Percentiles rank a stretch among this genome's conserved stretches.
phyloP scores from a whole-genome alignment of 2,888 invertebrate genomes.

The Brenthis ino region DNA sequence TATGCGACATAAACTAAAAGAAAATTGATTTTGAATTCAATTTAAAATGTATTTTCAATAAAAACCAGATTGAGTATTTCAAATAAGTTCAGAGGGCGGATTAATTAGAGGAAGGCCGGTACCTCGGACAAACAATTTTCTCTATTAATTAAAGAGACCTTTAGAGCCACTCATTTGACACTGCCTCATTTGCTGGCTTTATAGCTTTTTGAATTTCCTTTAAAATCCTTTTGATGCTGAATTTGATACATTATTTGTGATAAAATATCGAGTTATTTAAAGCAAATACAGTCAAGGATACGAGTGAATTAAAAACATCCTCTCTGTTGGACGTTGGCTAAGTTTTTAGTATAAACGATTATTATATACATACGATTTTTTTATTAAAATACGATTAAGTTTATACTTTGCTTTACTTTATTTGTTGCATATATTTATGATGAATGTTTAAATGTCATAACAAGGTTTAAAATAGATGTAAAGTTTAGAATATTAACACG shows the following conservation, averaged over 20 bases:
- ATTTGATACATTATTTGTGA: conserved; percentile 23
- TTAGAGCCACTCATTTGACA: conserved; percentile 58
- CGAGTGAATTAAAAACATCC: too few species aligned
- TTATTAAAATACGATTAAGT: too few species aligned
- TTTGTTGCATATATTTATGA: too few species aligned
- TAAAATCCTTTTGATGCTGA: conserved; percentile 42
- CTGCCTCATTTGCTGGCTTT: conserved; percentile 75
- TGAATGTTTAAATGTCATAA: too few species aligned
- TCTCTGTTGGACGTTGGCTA: too few species aligned
- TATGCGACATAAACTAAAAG: too few species aligned
- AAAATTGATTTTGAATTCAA: neutral
- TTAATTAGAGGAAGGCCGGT: conserved; percentile 61
- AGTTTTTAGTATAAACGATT: too few species aligned
- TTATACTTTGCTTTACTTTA: too few species aligned
- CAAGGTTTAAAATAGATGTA: too few species aligned
- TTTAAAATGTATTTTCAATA: neutral
- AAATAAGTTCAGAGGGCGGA: conserved; percentile 54
- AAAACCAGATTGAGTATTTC: conserved; percentile 7
- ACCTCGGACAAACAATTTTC: conserved; percentile 72
- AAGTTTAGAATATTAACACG: too few species aligned
- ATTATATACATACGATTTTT: too few species aligned
- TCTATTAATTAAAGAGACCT: conserved; percentile 71
- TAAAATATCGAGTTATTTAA: neutral
- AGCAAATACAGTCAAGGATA: neutral
- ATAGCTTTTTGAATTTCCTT: conserved; percentile 57